Evolutionary conservation across 2,888 invertebrate species (phyloP).

Genomic region (Elaeidobius kamerunicus): DNA sequence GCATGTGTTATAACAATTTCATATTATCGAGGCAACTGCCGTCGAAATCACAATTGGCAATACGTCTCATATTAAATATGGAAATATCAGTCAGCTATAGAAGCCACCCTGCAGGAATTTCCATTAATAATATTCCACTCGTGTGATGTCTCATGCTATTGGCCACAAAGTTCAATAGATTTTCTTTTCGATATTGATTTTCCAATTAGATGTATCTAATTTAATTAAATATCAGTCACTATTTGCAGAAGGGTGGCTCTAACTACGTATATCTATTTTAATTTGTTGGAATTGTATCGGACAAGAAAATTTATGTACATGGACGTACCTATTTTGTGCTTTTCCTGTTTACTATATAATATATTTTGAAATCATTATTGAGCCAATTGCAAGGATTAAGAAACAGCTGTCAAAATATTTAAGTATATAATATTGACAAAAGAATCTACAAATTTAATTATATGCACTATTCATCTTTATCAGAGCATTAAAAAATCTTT

Average conservation of each 20-base stretch:
- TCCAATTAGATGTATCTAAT: slow-evolving; percentile 2
- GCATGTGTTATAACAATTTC: slow-evolving; percentile 25
- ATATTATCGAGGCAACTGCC: slow-evolving; percentile 20
- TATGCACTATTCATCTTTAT: too few species aligned
- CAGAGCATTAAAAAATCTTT: too few species aligned
- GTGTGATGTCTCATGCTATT: not conserved
- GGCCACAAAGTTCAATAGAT: slow-evolving; percentile 2
- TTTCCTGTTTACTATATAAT: too few species aligned
- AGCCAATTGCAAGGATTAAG: too few species aligned
- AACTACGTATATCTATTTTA: too few species aligned
- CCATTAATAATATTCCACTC: slow-evolving; percentile 13
- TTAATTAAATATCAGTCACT: not conserved
- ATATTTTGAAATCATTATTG: too few species aligned
- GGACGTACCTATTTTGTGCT: too few species aligned
- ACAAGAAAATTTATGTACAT: too few species aligned
- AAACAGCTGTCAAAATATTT: too few species aligned
- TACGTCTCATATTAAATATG: slow-evolving; percentile 18
- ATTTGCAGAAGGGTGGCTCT: not conserved
- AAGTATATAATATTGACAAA: too few species aligned
- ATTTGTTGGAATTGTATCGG: too few species aligned
- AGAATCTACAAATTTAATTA: too few species aligned
- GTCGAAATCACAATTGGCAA: slow-evolving; percentile 20
- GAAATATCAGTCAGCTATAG: slow-evolving; percentile 12
- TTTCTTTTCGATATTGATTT: not conserved
- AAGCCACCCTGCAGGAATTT: slow-evolving; percentile 8